Evolutionary conservation across 2,888 invertebrate genomes (phyloP), one percentile per base, ranked within the genome.

Genomic region (Apodemia hepburni): DNA sequence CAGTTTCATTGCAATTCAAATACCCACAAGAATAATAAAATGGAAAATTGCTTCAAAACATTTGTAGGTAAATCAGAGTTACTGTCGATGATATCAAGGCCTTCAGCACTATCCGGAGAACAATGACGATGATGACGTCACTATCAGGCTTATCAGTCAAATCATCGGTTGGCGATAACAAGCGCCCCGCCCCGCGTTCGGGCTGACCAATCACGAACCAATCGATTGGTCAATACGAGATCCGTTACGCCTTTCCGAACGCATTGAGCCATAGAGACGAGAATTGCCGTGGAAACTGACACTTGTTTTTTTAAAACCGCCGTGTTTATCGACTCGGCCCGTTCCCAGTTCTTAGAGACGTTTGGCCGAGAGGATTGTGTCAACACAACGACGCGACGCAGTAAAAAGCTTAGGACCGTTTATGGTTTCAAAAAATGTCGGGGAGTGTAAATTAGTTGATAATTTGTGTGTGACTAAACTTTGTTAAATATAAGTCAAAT

Each of bases 391-490:
- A 61, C 68, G 69, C 73, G 49, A 61, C 68, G 69, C 73, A 71
- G 79, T 83, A 82, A 84, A 84, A 84, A 85, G 81, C 84, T 85
- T 82, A 82, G 74, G 75, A 70, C 73, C 75, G 80, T 84, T 79
- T 79, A 76, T 75, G 76, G 76, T 76, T 70, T 72, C 75, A 81
- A 84, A 84, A 87, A 86, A 84, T 77, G 78, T 78, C 78, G 81
- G 78, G 78, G 75, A 75, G 74, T 79, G 87, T 87, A 87, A 89
- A 90, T 90, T 90, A 89, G 84, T 85, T 87, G 87, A 86, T 89
- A 90, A 90, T 90, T 85, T 85, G 84, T 87, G 85, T 87, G 87
- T 81, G 87, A 85, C 80, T 86, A 82, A 86, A 87, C 81, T 89
- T 87, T 82, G 87, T 90, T 88, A 90, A 90, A 88, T 82, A 82